These are phyloP conservation scores for Amphiduros pacificus DNA, from an alignment of 2,888 invertebrate species.

Conservation along the genomic window DNA sequence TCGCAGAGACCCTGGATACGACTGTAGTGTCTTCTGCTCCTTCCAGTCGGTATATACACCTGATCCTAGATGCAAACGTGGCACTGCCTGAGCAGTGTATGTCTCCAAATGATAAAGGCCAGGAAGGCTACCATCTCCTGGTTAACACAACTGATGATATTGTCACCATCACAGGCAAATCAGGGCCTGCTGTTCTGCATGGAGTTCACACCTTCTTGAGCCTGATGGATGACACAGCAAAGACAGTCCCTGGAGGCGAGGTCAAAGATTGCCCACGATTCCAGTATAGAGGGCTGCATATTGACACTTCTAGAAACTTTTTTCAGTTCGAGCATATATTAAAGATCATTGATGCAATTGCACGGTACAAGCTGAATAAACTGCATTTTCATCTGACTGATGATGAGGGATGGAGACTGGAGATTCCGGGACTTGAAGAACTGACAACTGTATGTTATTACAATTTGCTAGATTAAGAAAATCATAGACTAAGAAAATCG, in stretches of 20 bases:
- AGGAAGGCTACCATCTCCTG: constrained; percentile 6
- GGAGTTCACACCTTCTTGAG: constrained; percentile 23
- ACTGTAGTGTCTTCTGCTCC: too few relatives aligned
- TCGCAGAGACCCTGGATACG: too few relatives aligned
- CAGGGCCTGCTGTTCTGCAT: constrained; percentile 24
- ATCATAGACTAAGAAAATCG: too few relatives aligned
- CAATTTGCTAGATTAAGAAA: too few relatives aligned
- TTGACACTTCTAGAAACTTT: background rate
- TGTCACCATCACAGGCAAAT: constrained; percentile 18
- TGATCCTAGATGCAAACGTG: too few relatives aligned
- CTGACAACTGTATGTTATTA: background rate
- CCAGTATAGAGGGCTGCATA: constrained; percentile 12
- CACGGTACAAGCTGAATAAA: constrained; percentile 49
- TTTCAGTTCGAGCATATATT: constrained; percentile 2
- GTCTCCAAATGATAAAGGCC: too few relatives aligned
- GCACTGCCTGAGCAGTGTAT: too few relatives aligned
- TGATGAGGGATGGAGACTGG: constrained; percentile 53
- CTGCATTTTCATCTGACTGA: constrained; percentile 51
- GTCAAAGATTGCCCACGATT: constrained; percentile 24
- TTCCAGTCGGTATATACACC: too few relatives aligned
- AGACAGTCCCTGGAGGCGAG: constrained; percentile 1
- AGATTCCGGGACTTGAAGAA: background rate
- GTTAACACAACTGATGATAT: constrained; percentile 15
- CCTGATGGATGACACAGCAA: background rate
- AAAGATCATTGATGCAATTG: constrained; percentile 41